Base-by-base conservation (phyloP, 2,888 invertebrate species). In the Biston stratarius region DNA sequence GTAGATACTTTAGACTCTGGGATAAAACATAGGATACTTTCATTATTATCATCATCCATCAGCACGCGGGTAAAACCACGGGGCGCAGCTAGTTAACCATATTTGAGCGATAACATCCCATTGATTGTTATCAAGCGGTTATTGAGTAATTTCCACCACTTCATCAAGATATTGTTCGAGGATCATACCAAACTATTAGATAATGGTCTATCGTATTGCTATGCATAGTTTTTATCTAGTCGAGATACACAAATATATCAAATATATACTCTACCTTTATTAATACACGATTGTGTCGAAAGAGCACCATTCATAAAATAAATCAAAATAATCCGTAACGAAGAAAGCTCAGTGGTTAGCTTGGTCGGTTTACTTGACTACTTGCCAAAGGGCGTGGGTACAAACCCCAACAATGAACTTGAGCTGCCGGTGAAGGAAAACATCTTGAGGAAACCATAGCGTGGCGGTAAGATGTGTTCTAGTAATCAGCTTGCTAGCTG, bases 91-190 rank as follows among this genome's bases (percentile, higher is more conserved):
- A 12, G 12, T 2, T n/a, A 38, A 6, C 11, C 5, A 9, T 53
- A 53, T 15, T 12, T 55, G 5, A 42, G 15, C 9, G 24, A 42
- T 24, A 55, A 44, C 24, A 12, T 34, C 12, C 14, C 42, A 55
- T 33, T 55, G 24, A 44, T 24, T 42, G 14, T 38, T 53, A 55
- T 55, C 24, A 55, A 12, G n/a, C n/a, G n/a, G n/a, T n/a, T n/a
- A n/a, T n/a, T n/a, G n/a, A n/a, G 42, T 55, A 33, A 42, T 55
- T 44, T 44, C 55, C 55, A 44, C 55, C 8, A 55, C 42, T 55
- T 55, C 42, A 55, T 55, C 55, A 55, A 55, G 42, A 42, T 55
- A 55, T 24, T 24, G 42, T 42, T 33, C 42, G 33, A 42, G 42
- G 42, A 44, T 24, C 38, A 12, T 44, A 51, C 24, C 24, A 9